Evolutionary conservation across 2,113 vertebrate species (phyloP).

Genomic region (Hippocampus abdominalis): DNA sequence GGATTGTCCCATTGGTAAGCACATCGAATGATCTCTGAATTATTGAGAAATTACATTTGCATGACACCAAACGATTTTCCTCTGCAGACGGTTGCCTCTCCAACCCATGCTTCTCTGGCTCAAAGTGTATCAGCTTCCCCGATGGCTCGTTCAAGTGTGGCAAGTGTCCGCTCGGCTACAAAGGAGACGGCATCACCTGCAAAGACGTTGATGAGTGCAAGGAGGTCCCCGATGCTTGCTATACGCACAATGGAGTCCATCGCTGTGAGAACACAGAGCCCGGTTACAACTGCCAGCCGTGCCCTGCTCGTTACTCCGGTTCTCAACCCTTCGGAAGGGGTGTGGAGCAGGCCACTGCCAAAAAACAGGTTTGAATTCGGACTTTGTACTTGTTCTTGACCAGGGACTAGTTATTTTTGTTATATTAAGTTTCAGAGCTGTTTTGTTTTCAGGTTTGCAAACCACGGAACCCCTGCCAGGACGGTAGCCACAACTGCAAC

Average conservation of each 20-base stretch:
- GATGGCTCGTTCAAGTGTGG: constrained; percentile 95
- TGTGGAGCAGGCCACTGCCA: constrained; percentile 82
- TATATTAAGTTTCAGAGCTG: constrained; percentile 29
- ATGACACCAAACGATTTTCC: neutral
- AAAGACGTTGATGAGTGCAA: constrained; percentile 92
- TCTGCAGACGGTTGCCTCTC: constrained; percentile 91
- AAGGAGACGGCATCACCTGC: constrained; percentile 86
- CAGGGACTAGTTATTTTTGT: constrained; percentile 6
- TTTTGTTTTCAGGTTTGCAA: constrained; percentile 80
- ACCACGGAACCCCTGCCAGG: constrained; percentile 90
- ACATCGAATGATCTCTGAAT: neutral
- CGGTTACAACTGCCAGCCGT: constrained; percentile 93
- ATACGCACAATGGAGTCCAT: constrained; percentile 82
- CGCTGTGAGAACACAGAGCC: constrained; percentile 92
- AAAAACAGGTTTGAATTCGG: constrained; percentile 83
- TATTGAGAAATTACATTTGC: neutral
- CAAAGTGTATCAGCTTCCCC: constrained; percentile 84
- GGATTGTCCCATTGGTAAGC: constrained; percentile 70
- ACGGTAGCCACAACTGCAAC: constrained; percentile 92
- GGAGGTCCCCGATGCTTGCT: constrained; percentile 88
- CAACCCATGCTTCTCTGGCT: constrained; percentile 88
- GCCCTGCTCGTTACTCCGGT: constrained; percentile 87
- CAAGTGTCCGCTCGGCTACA: constrained; percentile 85
- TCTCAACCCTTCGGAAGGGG: constrained; percentile 87
- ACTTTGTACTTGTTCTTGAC: neutral